These are phyloP conservation scores for Harpalus rubripes DNA, from an alignment of 2,888 invertebrate species.

Conservation along the genomic window DNA sequence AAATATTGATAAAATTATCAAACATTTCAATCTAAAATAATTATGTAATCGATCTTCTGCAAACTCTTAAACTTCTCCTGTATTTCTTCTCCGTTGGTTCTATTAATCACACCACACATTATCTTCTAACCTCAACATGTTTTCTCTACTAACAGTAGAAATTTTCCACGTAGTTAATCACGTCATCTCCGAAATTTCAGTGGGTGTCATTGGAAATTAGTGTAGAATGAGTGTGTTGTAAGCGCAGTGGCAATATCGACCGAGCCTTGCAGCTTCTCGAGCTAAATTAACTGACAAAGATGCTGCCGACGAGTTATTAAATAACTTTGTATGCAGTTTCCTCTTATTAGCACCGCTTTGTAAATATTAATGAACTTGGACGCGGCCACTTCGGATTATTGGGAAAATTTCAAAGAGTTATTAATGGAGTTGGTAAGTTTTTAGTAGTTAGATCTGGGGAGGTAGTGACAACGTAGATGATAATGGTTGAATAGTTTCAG, in stretches of 20 bases:
- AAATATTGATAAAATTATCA: no score
- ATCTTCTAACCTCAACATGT: neutral
- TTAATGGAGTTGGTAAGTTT: constrained; percentile 34
- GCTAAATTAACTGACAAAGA: constrained; percentile 55
- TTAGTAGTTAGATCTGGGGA: neutral
- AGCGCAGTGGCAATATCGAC: neutral
- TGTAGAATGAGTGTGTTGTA: constrained; percentile 12
- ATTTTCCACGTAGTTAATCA: constrained; percentile 38
- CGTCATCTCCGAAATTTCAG: constrained; percentile 22
- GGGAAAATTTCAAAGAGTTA: constrained; percentile 42
- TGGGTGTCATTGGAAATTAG: constrained; percentile 25
- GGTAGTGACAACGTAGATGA: no score
- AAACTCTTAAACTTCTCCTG: no score
- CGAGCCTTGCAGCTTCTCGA: neutral
- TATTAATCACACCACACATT: neutral
- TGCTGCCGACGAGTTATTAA: constrained; percentile 50
- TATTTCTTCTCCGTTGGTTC: neutral
- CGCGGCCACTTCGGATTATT: constrained; percentile 37
- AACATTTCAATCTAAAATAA: no score
- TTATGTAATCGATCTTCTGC: no score
- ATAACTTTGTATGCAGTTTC: constrained; percentile 53
- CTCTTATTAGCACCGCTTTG: constrained; percentile 43
- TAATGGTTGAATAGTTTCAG: no score
- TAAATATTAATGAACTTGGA: constrained; percentile 44
- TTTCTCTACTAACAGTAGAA: constrained; percentile 13